These are phyloP conservation scores for Tangara arthus DNA, from an alignment of 2,797 vertebrate genomes.

Conservation along the genomic window DNA sequence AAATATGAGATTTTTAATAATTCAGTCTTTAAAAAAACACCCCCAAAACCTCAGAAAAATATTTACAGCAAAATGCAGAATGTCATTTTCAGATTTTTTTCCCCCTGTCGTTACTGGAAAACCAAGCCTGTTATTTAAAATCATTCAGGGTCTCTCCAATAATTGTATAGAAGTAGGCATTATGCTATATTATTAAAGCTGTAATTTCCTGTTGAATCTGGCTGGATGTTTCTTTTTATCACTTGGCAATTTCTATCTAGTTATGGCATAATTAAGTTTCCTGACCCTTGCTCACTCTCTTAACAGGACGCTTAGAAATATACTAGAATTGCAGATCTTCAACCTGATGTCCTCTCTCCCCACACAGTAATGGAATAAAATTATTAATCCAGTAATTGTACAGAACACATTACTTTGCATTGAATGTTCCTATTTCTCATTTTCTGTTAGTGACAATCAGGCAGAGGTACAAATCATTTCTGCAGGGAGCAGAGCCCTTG, in stretches of 20 bases:
- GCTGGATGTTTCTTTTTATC: conserved; percentile 97
- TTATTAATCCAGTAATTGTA: conserved; percentile 98
- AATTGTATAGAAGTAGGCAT: conserved; percentile 92
- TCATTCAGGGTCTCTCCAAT: conserved; percentile 87
- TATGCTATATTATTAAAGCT: conserved; percentile 96
- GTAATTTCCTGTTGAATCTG: conserved; percentile 96
- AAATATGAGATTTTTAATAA: conserved; percentile 68
- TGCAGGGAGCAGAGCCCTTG: conserved; percentile 78
- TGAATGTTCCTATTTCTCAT: conserved; percentile 89
- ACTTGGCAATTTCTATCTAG: conserved; percentile 97
- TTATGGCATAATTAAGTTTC: conserved; percentile 99
- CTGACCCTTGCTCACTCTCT: conserved; percentile 95
- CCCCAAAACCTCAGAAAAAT: conserved; percentile 72
- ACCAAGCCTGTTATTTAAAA: conserved; percentile 83
- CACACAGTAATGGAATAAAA: conserved; percentile 93
- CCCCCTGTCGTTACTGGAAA: conserved; percentile 82
- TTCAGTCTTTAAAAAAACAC: conserved; percentile 33
- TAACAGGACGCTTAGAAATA: conserved; percentile 96
- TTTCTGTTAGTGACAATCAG: conserved; percentile 89
- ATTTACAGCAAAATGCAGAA: conserved; percentile 83
- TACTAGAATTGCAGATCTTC: conserved; percentile 91
- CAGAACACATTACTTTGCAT: conserved; percentile 91
- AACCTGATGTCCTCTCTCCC: conserved; percentile 85
- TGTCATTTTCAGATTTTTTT: conserved; percentile 83
- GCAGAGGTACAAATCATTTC: conserved; percentile 82